Evolutionary conservation across 2,113 vertebrate species (phyloP).

Genomic region (Pithys albifrons): DNA sequence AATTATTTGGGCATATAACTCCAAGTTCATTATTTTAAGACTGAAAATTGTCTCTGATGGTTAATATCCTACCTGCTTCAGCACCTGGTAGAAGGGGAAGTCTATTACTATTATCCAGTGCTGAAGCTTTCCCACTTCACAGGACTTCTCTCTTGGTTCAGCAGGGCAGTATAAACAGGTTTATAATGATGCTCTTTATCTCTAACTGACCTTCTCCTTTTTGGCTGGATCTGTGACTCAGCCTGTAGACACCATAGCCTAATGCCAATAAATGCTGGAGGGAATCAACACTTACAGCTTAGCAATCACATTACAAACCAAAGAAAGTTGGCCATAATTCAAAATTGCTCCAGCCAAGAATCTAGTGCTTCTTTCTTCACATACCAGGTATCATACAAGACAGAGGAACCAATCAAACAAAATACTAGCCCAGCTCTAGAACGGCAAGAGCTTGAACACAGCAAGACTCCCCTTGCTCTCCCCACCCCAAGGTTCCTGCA

Average conservation of each 20-base stretch:
- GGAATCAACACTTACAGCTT: not conserved
- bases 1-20: not conserved
- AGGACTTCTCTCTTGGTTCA: not conserved
- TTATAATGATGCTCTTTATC: not conserved
- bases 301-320: not conserved
- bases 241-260: not conserved
- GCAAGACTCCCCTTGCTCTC: not conserved
- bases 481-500: not conserved
- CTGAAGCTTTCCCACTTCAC: not conserved
- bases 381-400: not conserved
- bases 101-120: not conserved
- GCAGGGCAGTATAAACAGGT: not conserved
- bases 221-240: not conserved
- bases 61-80: not conserved
- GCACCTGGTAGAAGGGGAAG: not conserved
- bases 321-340: not conserved
- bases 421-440: not conserved
- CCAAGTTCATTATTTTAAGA: not conserved
- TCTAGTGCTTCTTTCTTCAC: not conserved
- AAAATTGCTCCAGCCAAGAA: not conserved
- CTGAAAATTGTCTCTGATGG: not conserved
- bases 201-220: conserved; percentile 12
- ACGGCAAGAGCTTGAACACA: not conserved
- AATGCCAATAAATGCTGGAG: not conserved
- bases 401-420: not conserved